Evolutionary conservation across 2,888 invertebrate species (phyloP), one percentile per base, ranked within the genome.

Genomic region (Tinea pellionella): DNA sequence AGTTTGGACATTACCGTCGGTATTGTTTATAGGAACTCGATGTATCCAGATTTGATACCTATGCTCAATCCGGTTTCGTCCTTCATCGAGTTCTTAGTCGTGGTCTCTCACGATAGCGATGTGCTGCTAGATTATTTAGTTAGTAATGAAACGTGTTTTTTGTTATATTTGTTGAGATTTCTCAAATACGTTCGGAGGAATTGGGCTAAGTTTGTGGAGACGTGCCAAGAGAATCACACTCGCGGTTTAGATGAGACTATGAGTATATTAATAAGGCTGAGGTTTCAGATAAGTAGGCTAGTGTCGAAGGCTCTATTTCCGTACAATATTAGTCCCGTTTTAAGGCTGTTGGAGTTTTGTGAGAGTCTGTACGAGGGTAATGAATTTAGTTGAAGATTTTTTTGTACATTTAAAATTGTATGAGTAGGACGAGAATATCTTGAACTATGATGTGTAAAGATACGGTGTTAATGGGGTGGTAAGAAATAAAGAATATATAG

Each of bases 121-220:
- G 92, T 96, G 1, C 77, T 96, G 51, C 80, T 96, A 13, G 96
- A 96, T 77, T 91, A 95, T 71, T 89, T 96, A 64, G 94, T 96
- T 13, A 95, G 95, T 72, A 96, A 96, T 69, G 96, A 96, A 77
- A 96, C 96, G 1, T 96, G 96, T 77, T 96, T 96, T 73, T 81
- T 96, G 60, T 78, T 96, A 41, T 96, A 96, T 77, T 84, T 96
- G 67, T 84, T 96, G 64, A 88, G 96, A 69, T 93, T 96, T 74
- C 86, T 96, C 61, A 96, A 96, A 71, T 95, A 94, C 80, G 92
- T 94, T 1, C 89, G 93, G 63, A 89, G 93, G 65, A 94, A 95
- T 74, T 96, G 96, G 96, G 86, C 91, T 0, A 94, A 93, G 71
- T 96, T 96, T 75, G 89, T 94, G 4, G 89, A 90, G 58, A 93